Evolutionary conservation across 2,888 invertebrate species (phyloP).

Genomic region (Heliconius sara): DNA sequence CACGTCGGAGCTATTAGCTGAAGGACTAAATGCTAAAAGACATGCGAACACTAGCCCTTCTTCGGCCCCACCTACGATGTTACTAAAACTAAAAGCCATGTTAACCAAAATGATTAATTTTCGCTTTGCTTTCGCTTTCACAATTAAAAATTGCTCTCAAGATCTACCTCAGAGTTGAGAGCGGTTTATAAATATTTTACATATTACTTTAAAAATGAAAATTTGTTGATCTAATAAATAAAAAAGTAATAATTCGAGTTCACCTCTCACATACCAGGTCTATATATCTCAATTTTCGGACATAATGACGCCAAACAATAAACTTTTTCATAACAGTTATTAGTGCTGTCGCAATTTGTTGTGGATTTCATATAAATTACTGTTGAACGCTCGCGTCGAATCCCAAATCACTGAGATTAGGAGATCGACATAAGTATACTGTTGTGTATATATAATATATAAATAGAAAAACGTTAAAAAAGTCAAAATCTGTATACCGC

Average conservation of each 20-base stretch:
- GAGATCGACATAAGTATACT: slow-evolving; percentile 15
- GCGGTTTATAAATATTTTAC: too few relatives aligned
- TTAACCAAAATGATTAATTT: not conserved
- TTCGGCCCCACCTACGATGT: slow-evolving; percentile 14
- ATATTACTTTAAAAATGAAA: not conserved
- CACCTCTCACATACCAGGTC: not conserved
- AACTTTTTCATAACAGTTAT: slow-evolving; percentile 29
- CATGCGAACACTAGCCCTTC: slow-evolving; percentile 61
- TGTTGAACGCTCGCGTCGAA: slow-evolving; percentile 20
- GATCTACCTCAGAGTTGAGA: too few relatives aligned
- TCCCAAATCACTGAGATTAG: slow-evolving; percentile 29
- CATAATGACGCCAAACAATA: slow-evolving; percentile 10
- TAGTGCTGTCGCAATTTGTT: slow-evolving; percentile 24
- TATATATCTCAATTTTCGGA: slow-evolving; percentile 4
- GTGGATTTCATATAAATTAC: slow-evolving; percentile 28
- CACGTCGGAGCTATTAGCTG: slow-evolving; percentile 76
- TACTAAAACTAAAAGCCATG: not conserved
- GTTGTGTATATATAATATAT: not conserved
- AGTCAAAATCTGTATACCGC: too few relatives aligned
- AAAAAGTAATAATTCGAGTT: not conserved
- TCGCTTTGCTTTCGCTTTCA: too few relatives aligned
- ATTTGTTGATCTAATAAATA: not conserved
- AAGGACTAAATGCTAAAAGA: slow-evolving; percentile 67
- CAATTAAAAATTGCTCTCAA: too few relatives aligned
- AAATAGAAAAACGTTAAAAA: too few relatives aligned